Conservation (phyloP, 2,113 vertebrate species). For the Mirza zaza region DNA sequence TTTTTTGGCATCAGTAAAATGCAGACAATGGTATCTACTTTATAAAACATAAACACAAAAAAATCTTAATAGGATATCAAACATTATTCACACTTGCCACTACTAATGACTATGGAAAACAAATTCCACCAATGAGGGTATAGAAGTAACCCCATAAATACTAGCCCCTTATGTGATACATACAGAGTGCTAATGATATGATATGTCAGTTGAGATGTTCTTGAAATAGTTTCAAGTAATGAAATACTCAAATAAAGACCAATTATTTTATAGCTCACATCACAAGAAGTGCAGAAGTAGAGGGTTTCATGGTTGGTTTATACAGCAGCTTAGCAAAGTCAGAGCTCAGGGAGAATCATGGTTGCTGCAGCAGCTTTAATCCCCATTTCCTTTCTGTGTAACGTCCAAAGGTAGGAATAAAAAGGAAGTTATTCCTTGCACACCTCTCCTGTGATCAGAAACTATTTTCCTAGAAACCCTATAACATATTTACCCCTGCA, state of each 20-base stretch:
- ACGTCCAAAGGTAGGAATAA: neutral
- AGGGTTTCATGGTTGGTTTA: neutral
- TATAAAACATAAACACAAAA: slow-evolving; percentile 26
- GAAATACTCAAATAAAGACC: neutral
- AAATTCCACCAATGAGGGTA: neutral
- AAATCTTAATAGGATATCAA: neutral
- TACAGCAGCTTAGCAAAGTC: neutral
- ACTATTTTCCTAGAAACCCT: neutral
- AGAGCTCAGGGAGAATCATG: neutral
- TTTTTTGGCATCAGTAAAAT: neutral
- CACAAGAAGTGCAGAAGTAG: neutral
- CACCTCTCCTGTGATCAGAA: neutral
- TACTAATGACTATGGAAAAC: neutral
- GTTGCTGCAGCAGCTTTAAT: neutral
- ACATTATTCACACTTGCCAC: neutral
- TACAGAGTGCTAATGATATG: neutral
- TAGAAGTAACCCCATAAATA: neutral
- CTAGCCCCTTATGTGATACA: neutral
- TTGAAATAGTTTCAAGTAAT: neutral
- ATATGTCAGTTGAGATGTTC: neutral
- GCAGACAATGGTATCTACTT: neutral
- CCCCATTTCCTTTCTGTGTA: neutral
- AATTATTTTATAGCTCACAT: neutral
- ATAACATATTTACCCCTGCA: neutral
- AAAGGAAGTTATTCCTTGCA: neutral